Evolutionary conservation across 2,113 vertebrate genomes (phyloP).

Genomic region (Laterallus jamaicensis): DNA sequence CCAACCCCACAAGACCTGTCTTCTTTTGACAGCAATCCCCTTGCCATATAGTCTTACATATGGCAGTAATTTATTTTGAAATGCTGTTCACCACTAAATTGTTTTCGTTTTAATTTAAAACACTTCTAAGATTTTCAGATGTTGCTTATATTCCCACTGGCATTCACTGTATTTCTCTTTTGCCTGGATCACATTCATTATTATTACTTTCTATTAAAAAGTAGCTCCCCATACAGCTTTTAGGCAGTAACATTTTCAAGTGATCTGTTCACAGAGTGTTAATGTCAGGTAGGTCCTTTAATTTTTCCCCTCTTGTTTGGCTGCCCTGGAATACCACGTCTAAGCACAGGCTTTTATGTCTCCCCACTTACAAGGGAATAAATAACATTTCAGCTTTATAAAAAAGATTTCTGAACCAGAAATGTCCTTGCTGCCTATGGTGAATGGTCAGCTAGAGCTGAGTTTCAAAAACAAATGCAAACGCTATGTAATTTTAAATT

Average conservation of each 20-base stretch:
- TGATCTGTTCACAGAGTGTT: not conserved
- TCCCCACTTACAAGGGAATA: not conserved
- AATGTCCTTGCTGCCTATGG: not conserved
- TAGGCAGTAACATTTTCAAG: not conserved
- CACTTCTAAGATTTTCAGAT: not conserved
- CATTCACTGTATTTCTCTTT: not conserved
- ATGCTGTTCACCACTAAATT: not conserved
- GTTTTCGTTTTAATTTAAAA: not conserved
- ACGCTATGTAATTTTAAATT: not conserved
- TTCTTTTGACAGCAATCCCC: not conserved
- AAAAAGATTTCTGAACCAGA: not conserved
- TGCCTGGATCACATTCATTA: not conserved
- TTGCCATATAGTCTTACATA: not conserved
- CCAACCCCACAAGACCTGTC: not conserved
- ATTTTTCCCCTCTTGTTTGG: not conserved
- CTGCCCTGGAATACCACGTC: not conserved
- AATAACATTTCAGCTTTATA: not conserved
- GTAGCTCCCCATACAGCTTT: not conserved
- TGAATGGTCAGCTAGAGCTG: not conserved
- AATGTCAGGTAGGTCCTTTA: not conserved
- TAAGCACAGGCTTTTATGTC: not conserved
- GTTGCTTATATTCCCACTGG: not conserved
- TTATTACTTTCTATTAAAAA: not conserved
- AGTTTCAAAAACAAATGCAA: not conserved
- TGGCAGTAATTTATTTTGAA: not conserved